Base-by-base conservation (phyloP, 2,797 vertebrate genomes). In the Halcyon smyrnensis region DNA sequence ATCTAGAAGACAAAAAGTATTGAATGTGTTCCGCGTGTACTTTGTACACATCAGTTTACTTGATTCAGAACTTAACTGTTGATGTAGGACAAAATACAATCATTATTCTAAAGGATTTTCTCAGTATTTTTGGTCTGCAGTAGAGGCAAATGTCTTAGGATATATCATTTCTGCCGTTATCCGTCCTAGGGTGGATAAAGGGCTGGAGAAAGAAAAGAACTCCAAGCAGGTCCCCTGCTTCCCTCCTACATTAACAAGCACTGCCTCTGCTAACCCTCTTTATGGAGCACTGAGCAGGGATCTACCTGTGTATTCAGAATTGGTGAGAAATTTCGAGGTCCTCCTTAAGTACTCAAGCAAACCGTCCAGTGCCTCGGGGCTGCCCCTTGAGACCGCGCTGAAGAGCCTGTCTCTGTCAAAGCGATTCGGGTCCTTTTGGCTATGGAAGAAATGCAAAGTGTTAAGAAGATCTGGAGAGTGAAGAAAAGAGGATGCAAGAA, bases 331-430 rank as follows among this genome's bases (percentile, higher is more conserved):
- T 75, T 98, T 98, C 93, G 96, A 97, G 53, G 89, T 98, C 87
- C 91, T 91, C 63, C 81, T 54, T 73, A 98, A 82, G 73, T 98
- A 98, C 21, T 97, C 97, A 6, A 86, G 54, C 21, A 98, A 90
- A 25, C 98, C 98, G 7, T 95, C 76, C 90, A 98, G 95, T 0
- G 97, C 97, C 78, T 98, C 93, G 0, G 97, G 95, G 50, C 90
- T 93, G 54, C 97, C 98, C 37, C 93, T 86, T 13, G 97, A 46
- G 36, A 98, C 97, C 3, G 94, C 98, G 1, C 83, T 89, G 94
- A 98, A 98, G 69, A 98, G 97, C 45, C 97, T 93, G 36, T 98
- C 97, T 64, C 98, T 97, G 90, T 97, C 96, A 53, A 98, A 98
- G 68, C 96, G 93, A 57, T 96, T 96, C 15, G 97, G 89, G 63